Evolutionary conservation across 1,140 invertebrate genomes (phyloP).

Genomic region (Heliconius hewitsoni): DNA sequence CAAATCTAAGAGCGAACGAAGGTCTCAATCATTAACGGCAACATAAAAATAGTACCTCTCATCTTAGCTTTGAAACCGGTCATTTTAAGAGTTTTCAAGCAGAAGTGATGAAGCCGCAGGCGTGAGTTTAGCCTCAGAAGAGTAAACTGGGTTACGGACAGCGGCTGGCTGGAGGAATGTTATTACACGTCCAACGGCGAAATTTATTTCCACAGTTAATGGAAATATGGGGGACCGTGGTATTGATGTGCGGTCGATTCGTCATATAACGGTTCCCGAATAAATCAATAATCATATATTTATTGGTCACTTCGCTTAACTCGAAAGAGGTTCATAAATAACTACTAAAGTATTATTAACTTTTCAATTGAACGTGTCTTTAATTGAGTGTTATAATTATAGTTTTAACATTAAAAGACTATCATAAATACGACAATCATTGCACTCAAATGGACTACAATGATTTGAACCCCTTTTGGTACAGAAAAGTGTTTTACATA

Average conservation of each 20-base stretch:
- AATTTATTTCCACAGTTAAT: slow-evolving; percentile 27
- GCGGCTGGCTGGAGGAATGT: slow-evolving; percentile 10
- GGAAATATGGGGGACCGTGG: slow-evolving; percentile 19
- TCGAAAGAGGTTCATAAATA: slow-evolving; percentile 1
- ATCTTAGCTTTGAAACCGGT: neutral
- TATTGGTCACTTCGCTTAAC: neutral
- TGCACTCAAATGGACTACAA: neutral
- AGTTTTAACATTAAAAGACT: neutral
- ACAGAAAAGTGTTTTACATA: neutral
- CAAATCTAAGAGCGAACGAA: neutral
- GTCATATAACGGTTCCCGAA: slow-evolving; percentile 17
- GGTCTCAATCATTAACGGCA: neutral
- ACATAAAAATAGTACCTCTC: neutral
- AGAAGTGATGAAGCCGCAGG: slow-evolving; percentile 16
- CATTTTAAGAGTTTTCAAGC: slow-evolving; percentile 17
- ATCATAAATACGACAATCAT: neutral
- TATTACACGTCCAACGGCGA: slow-evolving; percentile 21
- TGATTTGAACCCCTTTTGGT: neutral
- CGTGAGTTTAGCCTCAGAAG: slow-evolving; percentile 25
- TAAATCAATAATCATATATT: slow-evolving; percentile 12
- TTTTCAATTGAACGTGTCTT: neutral
- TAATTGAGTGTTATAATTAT: neutral
- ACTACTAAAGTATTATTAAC: neutral
- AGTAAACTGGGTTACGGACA: slow-evolving; percentile 32
- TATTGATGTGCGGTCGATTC: slow-evolving; percentile 22